Conservation (phyloP, 2,113 vertebrate genomes). For the Pristiophorus japonicus region DNA sequence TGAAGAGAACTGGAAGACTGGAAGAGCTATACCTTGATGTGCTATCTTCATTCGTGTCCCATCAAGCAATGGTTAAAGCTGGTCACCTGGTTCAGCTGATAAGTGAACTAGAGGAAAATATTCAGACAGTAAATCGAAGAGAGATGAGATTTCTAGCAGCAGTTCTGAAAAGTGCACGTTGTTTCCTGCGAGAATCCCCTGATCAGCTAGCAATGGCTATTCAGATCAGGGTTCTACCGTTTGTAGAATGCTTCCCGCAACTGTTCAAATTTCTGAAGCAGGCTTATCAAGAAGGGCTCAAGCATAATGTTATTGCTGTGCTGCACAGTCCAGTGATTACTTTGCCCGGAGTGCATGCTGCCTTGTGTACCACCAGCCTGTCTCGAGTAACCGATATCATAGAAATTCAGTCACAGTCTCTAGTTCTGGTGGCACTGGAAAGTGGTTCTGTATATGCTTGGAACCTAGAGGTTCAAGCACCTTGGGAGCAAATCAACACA, state of each 20-base stretch:
- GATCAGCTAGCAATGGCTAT: slow-evolving; percentile 51
- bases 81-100: slow-evolving; percentile 52
- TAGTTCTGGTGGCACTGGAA: slow-evolving; percentile 46
- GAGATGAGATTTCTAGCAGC: slow-evolving; percentile 52
- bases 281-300: slow-evolving; percentile 44
- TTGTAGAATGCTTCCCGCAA: slow-evolving; percentile 50
- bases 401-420: slow-evolving; percentile 44
- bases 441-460: slow-evolving; percentile 58
- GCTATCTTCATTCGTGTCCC: slow-evolving; percentile 54
- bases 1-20: slow-evolving; percentile 50
- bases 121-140: slow-evolving; percentile 42
- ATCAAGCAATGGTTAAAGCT: slow-evolving; percentile 55
- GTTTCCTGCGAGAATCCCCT: slow-evolving; percentile 49
- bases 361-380: slow-evolving; percentile 23
- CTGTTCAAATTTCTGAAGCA: slow-evolving; percentile 48
- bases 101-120: slow-evolving; percentile 49
- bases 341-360: slow-evolving; percentile 46
- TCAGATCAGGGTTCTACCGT: slow-evolving; percentile 55
- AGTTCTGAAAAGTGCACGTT: slow-evolving; percentile 50
- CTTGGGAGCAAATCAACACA: slow-evolving; percentile 44
- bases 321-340: slow-evolving; percentile 48
- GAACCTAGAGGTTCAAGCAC: slow-evolving; percentile 43
- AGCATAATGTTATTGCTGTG: slow-evolving; percentile 45
- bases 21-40: slow-evolving; percentile 49
- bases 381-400: slow-evolving; percentile 46